These are phyloP conservation scores for Eledone cirrhosa DNA, from an alignment of 2,888 invertebrate species.

Conservation along the genomic window DNA sequence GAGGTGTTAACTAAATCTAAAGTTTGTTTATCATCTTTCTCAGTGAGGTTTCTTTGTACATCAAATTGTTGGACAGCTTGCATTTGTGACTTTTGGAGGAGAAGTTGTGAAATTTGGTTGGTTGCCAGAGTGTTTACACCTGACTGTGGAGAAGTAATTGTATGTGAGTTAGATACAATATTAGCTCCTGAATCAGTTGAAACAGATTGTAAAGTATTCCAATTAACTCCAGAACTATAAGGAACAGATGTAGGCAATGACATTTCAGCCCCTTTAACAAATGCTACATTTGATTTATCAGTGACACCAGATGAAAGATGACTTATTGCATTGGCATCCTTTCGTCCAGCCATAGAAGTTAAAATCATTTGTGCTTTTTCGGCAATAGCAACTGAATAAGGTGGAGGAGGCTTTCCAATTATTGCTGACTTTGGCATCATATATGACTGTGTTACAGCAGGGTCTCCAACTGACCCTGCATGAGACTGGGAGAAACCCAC, in stretches of 20 bases:
- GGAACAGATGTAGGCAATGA: not conserved
- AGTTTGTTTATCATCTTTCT: constrained; percentile 21
- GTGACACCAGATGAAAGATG: not conserved
- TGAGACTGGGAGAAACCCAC: constrained; percentile 12
- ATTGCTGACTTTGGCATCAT: constrained; percentile 22
- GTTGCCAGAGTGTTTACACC: constrained; percentile 5
- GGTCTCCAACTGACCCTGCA: not conserved
- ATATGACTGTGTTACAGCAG: constrained; percentile 11
- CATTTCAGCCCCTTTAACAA: constrained; percentile 18
- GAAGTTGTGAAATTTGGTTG: not conserved
- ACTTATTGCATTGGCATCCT: not conserved
- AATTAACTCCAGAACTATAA: not conserved
- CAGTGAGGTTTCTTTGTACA: not conserved
- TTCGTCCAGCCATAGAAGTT: constrained; percentile 18
- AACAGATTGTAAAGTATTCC: not conserved
- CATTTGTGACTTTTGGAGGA: constrained; percentile 7
- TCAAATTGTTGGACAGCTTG: not conserved
- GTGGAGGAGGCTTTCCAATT: constrained; percentile 20
- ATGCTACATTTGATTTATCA: constrained; percentile 11
- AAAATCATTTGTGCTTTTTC: not conserved
- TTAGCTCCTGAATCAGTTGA: not conserved
- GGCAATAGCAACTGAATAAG: constrained; percentile 26
- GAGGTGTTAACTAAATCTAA: constrained; percentile 14
- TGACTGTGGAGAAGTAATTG: not conserved
- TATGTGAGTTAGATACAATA: not conserved